A percentile compares a stretch with the other conserved stretches of the same genome.
Conservation (phyloP, 2,888 invertebrate genomes). For the Neoscelio sp. region DNA sequence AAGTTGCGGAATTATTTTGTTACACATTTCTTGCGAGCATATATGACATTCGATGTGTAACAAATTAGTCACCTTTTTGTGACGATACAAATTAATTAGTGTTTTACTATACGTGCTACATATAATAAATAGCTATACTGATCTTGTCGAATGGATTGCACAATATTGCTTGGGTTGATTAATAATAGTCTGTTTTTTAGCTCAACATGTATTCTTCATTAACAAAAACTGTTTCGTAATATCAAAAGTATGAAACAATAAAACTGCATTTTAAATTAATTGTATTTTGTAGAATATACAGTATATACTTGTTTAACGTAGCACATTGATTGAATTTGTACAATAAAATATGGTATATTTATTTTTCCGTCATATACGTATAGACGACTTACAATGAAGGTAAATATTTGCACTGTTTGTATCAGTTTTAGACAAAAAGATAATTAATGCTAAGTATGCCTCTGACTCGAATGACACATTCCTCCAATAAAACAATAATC, state of each 20-base stretch:
- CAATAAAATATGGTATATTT: too few relatives aligned
- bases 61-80: constrained; percentile 11
- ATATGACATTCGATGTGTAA: not conserved
- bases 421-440: not conserved
- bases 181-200: constrained; percentile 9
- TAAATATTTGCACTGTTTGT: not conserved
- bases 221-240: too few relatives aligned
- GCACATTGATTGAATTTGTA: too few relatives aligned
- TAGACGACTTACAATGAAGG: not conserved
- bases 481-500: not conserved
- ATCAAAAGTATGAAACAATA: too few relatives aligned
- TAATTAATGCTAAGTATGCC: not conserved
- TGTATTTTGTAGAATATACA: too few relatives aligned
- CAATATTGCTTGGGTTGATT: constrained; percentile 12
- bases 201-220: not conserved
- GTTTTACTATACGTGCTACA: constrained; percentile 10
- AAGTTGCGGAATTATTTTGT: not conserved
- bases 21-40: not conserved
- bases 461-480: not conserved
- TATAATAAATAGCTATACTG: constrained; percentile 12
- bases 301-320: too few relatives aligned
- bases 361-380: too few relatives aligned
- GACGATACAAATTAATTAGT: constrained; percentile 23
- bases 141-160: constrained; percentile 17
- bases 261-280: too few relatives aligned